phyloP scores from a whole-genome alignment of 2,113 vertebrate species.

The Delphinapterus leucas region DNA sequence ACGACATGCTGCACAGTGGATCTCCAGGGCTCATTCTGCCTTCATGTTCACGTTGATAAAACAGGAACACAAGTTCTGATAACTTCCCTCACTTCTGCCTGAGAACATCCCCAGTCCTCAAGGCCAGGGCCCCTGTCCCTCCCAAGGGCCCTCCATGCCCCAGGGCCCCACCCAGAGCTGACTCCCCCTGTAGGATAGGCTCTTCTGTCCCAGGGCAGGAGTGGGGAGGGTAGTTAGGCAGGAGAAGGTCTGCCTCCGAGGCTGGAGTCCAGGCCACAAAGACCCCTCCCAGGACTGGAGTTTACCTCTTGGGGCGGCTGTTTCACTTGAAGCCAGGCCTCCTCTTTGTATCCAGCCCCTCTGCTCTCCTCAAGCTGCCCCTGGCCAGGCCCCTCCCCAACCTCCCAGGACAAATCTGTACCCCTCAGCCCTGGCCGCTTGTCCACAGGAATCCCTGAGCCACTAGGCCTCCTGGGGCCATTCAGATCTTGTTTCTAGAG shows the following conservation, averaged over 20 bases:
- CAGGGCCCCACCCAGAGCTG: neutral
- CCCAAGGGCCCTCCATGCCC: neutral
- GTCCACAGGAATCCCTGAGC: neutral
- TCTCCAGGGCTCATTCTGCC: neutral
- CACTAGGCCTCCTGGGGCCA: neutral
- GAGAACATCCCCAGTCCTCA: neutral
- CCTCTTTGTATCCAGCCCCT: neutral
- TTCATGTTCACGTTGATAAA: neutral
- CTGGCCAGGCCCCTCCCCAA: neutral
- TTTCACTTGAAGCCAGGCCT: neutral
- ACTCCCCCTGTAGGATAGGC: neutral
- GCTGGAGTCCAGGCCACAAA: neutral
- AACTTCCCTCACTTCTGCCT: neutral
- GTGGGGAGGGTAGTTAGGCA: neutral
- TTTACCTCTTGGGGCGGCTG: neutral
- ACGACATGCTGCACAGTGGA: neutral
- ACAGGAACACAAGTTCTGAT: neutral
- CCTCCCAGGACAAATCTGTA: neutral
- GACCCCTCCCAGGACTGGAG: neutral
- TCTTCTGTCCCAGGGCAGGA: neutral
- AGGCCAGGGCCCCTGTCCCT: neutral
- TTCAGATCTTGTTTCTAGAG: constrained; percentile 23
- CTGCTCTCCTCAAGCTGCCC: neutral
- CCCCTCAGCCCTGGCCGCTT: neutral
- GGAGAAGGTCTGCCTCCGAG: neutral